Evolutionary conservation across 2,888 invertebrate species (phyloP), one percentile per base, ranked within the genome.

Genomic region (Galerucella nymphaeae): DNA sequence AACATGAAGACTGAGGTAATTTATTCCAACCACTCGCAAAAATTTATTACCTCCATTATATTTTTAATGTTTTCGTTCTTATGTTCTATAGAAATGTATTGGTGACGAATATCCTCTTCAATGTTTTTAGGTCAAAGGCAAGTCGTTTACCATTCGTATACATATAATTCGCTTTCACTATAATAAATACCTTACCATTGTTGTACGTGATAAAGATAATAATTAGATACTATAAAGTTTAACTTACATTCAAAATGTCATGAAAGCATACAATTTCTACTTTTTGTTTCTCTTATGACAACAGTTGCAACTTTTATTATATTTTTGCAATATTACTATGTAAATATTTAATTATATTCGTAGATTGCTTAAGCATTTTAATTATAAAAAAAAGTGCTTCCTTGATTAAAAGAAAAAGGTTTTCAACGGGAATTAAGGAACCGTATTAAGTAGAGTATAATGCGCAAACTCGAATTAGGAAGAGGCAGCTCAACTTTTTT

Each of bases 91-190:
- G 66, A 42, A 66, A 45, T 66, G 42, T 66, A 57, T 58, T 45
- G 20, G 45, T 66, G 66, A 66, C 66, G 66, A 66, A 66, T 66
- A 66, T 66, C 58, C 58, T 66, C 66, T 66, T 58, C 30, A 53
- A 41, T 55, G 50, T 71, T 71, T 66, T 66, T 71, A 66, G 71
- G 71, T 71, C 71, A 66, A 66, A 66, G 66, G 57, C 71, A 66
- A 59, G 59, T 71, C 30, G 9, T 38, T 59, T 66, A 53, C 16
- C 71, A 66, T 64, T n/a, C n/a, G n/a, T 50, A 50, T 55, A n/a
- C 59, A 53, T 10, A 45, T 59, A 59, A 45, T 59, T 67, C 67
- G 67, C 67, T 67, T 67, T 67, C 67, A 66, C 66, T 66, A 45
- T 38, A 53, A 30, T 48, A 18, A 64, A 48, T 62, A 50, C 23